Evolutionary conservation across 2,888 invertebrate genomes (phyloP).

Genomic region (Leptopilina myrica): DNA sequence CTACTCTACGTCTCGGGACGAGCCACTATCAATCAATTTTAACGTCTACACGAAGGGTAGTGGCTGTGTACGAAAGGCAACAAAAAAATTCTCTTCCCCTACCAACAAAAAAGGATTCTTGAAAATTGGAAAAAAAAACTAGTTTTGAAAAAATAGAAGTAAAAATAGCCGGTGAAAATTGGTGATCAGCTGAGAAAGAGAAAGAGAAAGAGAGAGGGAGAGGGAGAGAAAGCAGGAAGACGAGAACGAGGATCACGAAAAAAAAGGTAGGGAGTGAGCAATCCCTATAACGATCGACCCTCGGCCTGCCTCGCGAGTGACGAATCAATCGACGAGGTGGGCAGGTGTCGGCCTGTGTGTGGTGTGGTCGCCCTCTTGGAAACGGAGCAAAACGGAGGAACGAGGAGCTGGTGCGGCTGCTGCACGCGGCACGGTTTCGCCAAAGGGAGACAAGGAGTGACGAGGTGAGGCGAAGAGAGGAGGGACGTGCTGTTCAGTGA

Average conservation of each 20-base stretch:
- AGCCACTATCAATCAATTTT: constrained; percentile 59
- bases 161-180: constrained; percentile 11
- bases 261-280: constrained; percentile 23
- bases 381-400: constrained; percentile 4
- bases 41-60: constrained; percentile 53
- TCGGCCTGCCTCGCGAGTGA: constrained; percentile 39
- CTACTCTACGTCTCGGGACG: constrained; percentile 44
- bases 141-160: no score
- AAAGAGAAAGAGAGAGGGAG: no score
- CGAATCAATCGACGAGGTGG: constrained; percentile 48
- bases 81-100: no score
- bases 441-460: constrained; percentile 30
- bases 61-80: neutral
- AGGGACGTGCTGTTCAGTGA: constrained; percentile 41
- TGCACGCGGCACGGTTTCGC: constrained; percentile 41
- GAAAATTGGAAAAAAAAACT: no score
- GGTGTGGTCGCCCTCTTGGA: constrained; percentile 35
- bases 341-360: constrained; percentile 42
- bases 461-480: constrained; percentile 4
- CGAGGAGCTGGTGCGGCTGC: constrained; percentile 26
- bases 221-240: neutral
- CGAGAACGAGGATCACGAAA: neutral
- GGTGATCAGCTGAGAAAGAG: constrained; percentile 8
- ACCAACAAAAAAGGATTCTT: neutral
- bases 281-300: constrained; percentile 30